These are phyloP conservation scores for Dipus sagitta DNA, from an alignment of 2,797 vertebrate genomes.

Conservation along the genomic window DNA sequence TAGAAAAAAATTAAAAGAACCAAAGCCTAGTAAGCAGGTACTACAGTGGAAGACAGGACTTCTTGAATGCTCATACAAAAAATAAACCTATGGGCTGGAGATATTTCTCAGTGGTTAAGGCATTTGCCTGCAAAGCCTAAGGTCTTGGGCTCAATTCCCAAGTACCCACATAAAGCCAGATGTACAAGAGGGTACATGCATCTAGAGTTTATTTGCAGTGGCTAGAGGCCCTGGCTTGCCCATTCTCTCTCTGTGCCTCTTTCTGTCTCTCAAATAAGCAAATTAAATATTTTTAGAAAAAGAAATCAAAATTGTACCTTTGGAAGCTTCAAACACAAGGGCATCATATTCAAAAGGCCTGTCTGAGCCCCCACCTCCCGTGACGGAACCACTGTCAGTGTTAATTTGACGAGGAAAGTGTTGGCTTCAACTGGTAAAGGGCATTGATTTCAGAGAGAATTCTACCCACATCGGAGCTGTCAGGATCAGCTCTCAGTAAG, in stretches of 20 bases:
- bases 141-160: too few species aligned
- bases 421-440: conserved; percentile 27
- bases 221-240: too few species aligned
- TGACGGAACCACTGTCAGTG: background rate
- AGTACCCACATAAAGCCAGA: too few species aligned
- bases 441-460: conserved; percentile 58
- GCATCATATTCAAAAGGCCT: conserved; percentile 23
- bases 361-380: background rate
- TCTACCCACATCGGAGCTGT: background rate
- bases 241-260: too few species aligned
- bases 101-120: too few species aligned
- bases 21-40: background rate
- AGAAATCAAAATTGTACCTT: conserved; percentile 5
- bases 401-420: conserved; percentile 1
- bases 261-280: background rate
- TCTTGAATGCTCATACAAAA: background rate
- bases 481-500: conserved; percentile 21
- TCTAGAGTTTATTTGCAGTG: too few species aligned
- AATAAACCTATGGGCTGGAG: background rate
- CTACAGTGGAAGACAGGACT: background rate
- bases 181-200: too few species aligned
- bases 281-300: background rate
- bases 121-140: too few species aligned
- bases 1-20: background rate
- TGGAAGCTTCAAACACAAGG: background rate